These are phyloP conservation scores for Dynastes grantii DNA, from an alignment of 2,888 invertebrate genomes.

Conservation along the genomic window DNA sequence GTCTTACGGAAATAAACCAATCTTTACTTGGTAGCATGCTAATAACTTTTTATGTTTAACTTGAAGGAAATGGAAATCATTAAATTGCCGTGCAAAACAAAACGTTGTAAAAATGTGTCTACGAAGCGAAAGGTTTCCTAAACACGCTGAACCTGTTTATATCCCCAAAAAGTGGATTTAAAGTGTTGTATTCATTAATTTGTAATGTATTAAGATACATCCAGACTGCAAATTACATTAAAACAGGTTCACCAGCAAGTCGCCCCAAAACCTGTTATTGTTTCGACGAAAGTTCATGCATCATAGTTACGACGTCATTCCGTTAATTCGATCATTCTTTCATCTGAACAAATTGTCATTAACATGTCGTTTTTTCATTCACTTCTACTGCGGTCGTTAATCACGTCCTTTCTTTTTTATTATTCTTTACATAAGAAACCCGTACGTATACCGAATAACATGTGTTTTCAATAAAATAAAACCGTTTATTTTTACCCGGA, in stretches of 20 bases:
- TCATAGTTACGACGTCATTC: conserved; percentile 8
- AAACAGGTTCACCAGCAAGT: conserved; percentile 1
- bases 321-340: conserved; percentile 29
- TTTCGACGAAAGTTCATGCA: conserved; percentile 17
- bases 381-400: conserved; percentile 28
- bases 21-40: no score
- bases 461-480: conserved; percentile 45
- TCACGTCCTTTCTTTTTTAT: conserved; percentile 29
- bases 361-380: conserved; percentile 29
- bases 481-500: conserved; percentile 38
- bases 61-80: no score
- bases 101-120: no score
- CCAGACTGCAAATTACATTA: background rate
- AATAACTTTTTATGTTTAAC: no score
- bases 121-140: no score
- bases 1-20: no score
- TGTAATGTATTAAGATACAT: background rate
- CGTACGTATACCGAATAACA: conserved; percentile 29
- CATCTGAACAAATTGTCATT: conserved; percentile 48
- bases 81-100: no score
- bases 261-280: background rate
- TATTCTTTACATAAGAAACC: conserved; percentile 25
- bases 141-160: background rate
- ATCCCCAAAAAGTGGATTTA: background rate
- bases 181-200: conserved; percentile 1